Conservation (phyloP, 2,797 vertebrate species). For the Sylvia borin region DNA sequence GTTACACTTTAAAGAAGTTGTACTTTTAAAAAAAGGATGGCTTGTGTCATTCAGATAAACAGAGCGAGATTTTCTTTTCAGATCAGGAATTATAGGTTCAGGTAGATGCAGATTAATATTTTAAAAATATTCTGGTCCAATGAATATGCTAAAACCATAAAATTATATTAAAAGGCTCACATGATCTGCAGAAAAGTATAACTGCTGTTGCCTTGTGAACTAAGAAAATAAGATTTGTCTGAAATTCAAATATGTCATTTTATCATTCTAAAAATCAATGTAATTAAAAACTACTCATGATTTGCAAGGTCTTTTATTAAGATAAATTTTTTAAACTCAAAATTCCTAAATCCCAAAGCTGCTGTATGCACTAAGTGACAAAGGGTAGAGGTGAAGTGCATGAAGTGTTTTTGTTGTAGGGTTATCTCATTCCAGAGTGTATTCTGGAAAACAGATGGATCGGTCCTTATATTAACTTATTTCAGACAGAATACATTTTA, state of each 20-base stretch:
- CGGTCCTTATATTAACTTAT: neutral
- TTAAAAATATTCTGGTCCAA: neutral
- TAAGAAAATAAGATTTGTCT: neutral
- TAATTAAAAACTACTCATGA: neutral
- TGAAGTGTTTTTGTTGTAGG: neutral
- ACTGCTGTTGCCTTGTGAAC: neutral
- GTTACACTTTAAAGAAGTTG: neutral
- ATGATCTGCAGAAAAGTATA: neutral
- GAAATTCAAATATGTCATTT: neutral
- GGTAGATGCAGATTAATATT: neutral
- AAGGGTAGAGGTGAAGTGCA: neutral
- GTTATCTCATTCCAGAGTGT: neutral
- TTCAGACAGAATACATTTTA: neutral
- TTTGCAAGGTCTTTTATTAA: neutral
- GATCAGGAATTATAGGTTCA: neutral
- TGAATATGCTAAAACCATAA: neutral
- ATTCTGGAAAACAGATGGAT: neutral
- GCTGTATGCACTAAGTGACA: neutral
- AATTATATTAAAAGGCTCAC: neutral
- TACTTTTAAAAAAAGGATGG: accelerated
- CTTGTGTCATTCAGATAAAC: neutral
- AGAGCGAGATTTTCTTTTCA: neutral
- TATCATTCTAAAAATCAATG: neutral
- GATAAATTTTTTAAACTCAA: neutral
- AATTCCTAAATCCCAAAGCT: neutral